Evolutionary conservation across 2,888 invertebrate species (phyloP).

Genomic region (Yponomeuta evonymella): DNA sequence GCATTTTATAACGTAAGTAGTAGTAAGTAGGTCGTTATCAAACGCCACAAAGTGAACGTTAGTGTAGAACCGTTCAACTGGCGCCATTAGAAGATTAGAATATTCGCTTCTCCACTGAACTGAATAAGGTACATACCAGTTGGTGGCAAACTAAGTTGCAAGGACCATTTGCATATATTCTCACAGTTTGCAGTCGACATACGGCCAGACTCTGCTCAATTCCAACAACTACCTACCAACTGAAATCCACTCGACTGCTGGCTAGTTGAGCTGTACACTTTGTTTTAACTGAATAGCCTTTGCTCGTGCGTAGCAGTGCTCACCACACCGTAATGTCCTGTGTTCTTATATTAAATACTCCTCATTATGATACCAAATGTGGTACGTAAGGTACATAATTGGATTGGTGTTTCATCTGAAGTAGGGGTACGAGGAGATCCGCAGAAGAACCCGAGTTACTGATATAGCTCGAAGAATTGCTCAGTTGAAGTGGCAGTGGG

Average conservation of each 20-base stretch:
- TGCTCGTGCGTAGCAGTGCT: background rate
- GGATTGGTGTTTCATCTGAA: background rate
- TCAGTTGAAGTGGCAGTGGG: no score
- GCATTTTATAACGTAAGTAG: no score
- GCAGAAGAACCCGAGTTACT: no score
- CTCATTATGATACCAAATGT: background rate
- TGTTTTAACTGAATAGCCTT: background rate
- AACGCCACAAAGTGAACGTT: background rate
- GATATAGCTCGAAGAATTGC: no score
- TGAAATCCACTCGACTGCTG: background rate
- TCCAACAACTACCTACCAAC: conserved; percentile 1
- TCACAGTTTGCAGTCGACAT: conserved; percentile 8
- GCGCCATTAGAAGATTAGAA: background rate
- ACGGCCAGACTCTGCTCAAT: background rate
- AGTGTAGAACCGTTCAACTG: background rate
- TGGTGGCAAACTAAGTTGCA: conserved; percentile 5
- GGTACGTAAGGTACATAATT: background rate
- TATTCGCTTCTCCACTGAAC: background rate
- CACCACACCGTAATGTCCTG: background rate
- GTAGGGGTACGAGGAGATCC: background rate
- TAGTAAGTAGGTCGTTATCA: no score
- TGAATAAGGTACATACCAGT: background rate
- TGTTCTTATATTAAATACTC: background rate
- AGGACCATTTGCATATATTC: conserved; percentile 9
- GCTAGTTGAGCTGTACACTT: background rate